Conservation (phyloP, 64 coral and sea anemone genomes). For the Montipora efflorescens region DNA sequence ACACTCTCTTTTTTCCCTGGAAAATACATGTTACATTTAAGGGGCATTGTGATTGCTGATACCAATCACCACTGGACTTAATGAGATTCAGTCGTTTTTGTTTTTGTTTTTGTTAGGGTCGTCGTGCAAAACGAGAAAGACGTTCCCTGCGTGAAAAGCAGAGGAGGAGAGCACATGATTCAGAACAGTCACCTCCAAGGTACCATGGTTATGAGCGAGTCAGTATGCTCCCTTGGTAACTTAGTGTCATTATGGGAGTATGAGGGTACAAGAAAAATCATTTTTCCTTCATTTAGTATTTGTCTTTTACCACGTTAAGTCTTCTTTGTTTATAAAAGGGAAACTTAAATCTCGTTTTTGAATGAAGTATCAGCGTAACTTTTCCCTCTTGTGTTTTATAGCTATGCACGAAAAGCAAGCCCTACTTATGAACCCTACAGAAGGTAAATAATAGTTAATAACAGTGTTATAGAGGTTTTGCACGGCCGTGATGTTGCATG, state of each 20-base stretch:
- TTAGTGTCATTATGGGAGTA: background rate
- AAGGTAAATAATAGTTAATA: background rate
- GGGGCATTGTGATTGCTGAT: background rate
- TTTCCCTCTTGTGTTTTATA: slow-evolving; percentile 8
- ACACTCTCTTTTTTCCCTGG: too few relatives aligned
- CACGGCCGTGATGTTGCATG: too few relatives aligned
- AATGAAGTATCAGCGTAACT: background rate
- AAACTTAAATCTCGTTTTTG: too few relatives aligned
- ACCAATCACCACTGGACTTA: background rate
- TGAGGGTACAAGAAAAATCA: too few relatives aligned
- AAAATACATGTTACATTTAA: too few relatives aligned
- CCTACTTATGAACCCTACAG: slow-evolving; percentile 93
- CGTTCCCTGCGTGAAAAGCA: slow-evolving; percentile 54
- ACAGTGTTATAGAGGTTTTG: too few relatives aligned
- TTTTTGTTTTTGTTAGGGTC: slow-evolving; percentile 12
- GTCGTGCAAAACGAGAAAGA: slow-evolving; percentile 58
- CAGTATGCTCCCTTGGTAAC: background rate
- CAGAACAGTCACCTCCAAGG: slow-evolving; percentile 65
- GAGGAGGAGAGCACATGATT: slow-evolving; percentile 18
- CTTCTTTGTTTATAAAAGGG: too few relatives aligned
- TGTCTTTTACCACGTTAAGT: too few relatives aligned
- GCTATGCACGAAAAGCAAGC: slow-evolving; percentile 90
- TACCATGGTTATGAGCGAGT: background rate
- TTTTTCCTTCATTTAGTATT: too few relatives aligned
- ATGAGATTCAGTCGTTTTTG: background rate